Conservation (phyloP, 2,797 vertebrate genomes). For the Eremophila alpestris region DNA sequence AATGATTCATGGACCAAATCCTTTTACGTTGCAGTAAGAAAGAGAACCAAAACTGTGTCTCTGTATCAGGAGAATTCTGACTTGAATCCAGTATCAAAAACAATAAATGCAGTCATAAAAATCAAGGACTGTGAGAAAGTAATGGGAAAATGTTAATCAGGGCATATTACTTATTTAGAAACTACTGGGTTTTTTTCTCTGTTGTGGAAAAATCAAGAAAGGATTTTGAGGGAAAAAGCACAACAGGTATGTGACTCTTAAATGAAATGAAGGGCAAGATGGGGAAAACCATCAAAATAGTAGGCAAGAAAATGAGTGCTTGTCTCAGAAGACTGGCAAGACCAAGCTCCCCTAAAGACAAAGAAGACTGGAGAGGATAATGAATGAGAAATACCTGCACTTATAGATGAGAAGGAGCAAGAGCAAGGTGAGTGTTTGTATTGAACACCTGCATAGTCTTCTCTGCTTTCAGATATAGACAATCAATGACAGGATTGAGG, state of each 20-base stretch:
- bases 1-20: background rate
- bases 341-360: background rate
- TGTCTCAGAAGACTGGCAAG: background rate
- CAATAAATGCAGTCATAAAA: background rate
- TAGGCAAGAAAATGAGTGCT: background rate
- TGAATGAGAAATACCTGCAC: background rate
- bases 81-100: background rate
- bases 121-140: background rate
- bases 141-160: background rate
- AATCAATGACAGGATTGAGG: background rate
- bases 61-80: background rate
- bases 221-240: background rate
- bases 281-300: background rate
- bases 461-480: background rate
- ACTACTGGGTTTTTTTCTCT: background rate
- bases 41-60: background rate
- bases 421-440: rapidly evolving
- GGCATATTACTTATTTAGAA: background rate
- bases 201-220: background rate
- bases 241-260: background rate
- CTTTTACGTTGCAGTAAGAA: background rate
- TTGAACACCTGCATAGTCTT: background rate
- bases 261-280: background rate
- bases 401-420: rapidly evolving
- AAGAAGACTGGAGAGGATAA: background rate